Evolutionary conservation across 1,140 invertebrate genomes (phyloP), one percentile per base, ranked within the genome.

Genomic region (Drosophila bifasciata): DNA sequence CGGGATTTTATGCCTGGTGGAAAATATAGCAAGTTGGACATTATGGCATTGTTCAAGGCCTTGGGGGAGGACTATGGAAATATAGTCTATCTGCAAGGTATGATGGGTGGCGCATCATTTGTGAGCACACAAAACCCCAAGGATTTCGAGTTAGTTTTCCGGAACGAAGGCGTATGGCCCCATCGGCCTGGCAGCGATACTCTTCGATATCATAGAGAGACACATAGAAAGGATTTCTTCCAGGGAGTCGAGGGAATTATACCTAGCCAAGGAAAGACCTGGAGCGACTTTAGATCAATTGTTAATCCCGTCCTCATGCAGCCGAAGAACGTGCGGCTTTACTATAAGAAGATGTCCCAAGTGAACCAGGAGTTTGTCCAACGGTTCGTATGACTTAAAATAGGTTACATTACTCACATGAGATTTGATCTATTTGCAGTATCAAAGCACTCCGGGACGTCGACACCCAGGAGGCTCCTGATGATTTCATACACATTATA

Each of bases 401-500:
- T 92, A n/a, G 62, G 73, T 95, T 0, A 1, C 3, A 1, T 0
- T n/a, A n/a, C 15, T 15, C 7, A 3, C 25, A 39, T 45, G 13
- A 1, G 1, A 9, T 11, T 13, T 9, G 1, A 11, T 92, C 50
- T 1, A 11, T 13, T 36, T 3, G 0, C 5, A 86, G 81, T 2
- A 93, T 95, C 36, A 92, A 91, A 70, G 89, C 90, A 36, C 89
- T 93, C 28, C 86, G 93, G 23, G 91, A 94, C 72, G 70, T 91
- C 40, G 90, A 92, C 32, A 93, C 73, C 0, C 23, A 92, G 59
- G 93, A 94, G 90, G 90, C 95, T 44, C 93, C 93, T 0, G 86
- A 83, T 0, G 92, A 93, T 62, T 95, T 95, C 71, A 91, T 93
- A 28, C 92, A 93, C 44, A 93, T 95, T 76, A 91, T 95, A 53